Evolutionary conservation across 2,888 invertebrate genomes (phyloP).

Genomic region (Anarsia innoxiella): DNA sequence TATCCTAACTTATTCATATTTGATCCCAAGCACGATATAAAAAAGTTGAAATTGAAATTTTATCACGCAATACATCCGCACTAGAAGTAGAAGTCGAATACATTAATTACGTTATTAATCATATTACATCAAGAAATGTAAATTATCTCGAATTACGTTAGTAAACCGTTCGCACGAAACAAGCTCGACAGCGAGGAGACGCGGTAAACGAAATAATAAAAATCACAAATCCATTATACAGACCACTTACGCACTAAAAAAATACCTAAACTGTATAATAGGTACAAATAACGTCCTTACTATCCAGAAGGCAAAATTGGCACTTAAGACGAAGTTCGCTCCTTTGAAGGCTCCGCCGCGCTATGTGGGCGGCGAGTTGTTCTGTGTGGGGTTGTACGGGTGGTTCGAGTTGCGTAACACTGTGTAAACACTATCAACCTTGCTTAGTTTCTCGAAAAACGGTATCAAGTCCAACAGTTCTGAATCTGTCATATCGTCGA

Average conservation of each 20-base stretch:
- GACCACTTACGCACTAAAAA: constrained; percentile 69
- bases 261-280: constrained; percentile 69
- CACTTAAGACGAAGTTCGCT: constrained; percentile 68
- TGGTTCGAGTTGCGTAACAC: constrained; percentile 95
- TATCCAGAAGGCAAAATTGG: constrained; percentile 76
- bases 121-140: too few relatives aligned
- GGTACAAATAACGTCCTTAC: constrained; percentile 73
- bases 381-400: constrained; percentile 80
- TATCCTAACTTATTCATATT: constrained; percentile 63
- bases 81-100: too few relatives aligned
- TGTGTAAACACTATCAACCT: constrained; percentile 97
- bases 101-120: too few relatives aligned
- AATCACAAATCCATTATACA: constrained; percentile 56
- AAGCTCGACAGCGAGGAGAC: constrained; percentile 38
- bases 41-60: constrained; percentile 32
- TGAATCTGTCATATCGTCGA: constrained; percentile 98
- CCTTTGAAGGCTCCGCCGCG: constrained; percentile 32
- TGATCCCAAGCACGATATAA: constrained; percentile 73
- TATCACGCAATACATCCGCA: constrained; percentile 5
- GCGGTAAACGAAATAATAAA: constrained; percentile 19
- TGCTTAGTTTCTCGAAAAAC: constrained; percentile 97
- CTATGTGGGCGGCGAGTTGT: constrained; percentile 59
- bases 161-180: too few relatives aligned
- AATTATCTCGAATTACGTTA: too few relatives aligned
- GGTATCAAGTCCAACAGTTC: constrained; percentile 98